These are phyloP conservation scores for Zeuzera pyrina DNA, from an alignment of 2,888 invertebrate species.

Conservation along the genomic window DNA sequence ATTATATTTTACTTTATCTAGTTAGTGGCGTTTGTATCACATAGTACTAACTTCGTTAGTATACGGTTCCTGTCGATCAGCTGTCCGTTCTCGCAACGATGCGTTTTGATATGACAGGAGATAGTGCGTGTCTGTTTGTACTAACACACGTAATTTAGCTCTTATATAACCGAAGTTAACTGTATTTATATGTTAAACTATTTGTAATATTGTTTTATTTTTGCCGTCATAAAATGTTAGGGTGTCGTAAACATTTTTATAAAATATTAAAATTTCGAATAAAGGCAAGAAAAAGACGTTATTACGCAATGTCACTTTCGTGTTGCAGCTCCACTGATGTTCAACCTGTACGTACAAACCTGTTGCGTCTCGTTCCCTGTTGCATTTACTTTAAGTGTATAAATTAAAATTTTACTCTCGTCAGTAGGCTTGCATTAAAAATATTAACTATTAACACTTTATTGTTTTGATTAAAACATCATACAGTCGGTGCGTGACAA, in stretches of 20 bases:
- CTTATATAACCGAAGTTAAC: constrained; percentile 44
- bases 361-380: constrained; percentile 33
- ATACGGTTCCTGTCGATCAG: constrained; percentile 35
- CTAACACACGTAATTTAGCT: constrained; percentile 36
- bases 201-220: too few species aligned
- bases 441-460: background rate
- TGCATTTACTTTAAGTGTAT: constrained; percentile 29
- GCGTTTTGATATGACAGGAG: constrained; percentile 54
- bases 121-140: constrained; percentile 54
- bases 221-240: background rate
- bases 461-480: background rate
- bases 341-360: constrained; percentile 43
- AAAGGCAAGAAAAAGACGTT: constrained; percentile 17
- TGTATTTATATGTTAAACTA: constrained; percentile 25
- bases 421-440: background rate
- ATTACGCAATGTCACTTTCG: constrained; percentile 36
- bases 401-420: constrained; percentile 6
- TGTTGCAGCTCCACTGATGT: constrained; percentile 37
- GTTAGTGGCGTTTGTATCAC: too few species aligned
- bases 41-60: too few species aligned
- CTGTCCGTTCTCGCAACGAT: constrained; percentile 50
- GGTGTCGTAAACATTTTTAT: too few species aligned
- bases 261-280: too few species aligned
- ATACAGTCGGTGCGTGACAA: constrained; percentile 11
- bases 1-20: too few species aligned